Base-by-base conservation (phyloP, 1,140 invertebrate genomes). In the Papilio xuthus region DNA sequence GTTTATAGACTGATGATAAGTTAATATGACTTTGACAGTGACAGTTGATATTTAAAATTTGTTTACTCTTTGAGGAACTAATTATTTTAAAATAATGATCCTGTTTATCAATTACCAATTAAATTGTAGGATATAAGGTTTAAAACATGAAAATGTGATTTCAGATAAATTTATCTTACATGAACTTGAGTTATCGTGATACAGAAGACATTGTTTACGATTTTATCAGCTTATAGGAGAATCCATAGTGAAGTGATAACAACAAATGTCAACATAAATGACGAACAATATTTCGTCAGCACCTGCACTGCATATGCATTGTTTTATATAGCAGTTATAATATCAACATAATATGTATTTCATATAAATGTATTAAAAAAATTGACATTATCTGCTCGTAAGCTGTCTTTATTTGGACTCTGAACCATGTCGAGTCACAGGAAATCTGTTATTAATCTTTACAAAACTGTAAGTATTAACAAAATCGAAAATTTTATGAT, bases 381-480 rank as follows among this genome's bases (percentile, higher is more conserved):
- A 15, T 50, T 72, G 71, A 44, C 71, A 23, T 76, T 60, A 47
- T 76, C 74, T 20, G 60, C 60, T 76, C 63, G 74, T 42, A 76
- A 41, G 50, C 6, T 76, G 37, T 67, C 72, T 75, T 75, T 26
- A n/a, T 18, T 53, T 53, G 72, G 47, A 75, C 28, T 60, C 12
- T 60, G 53, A 60, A 63, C 50, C 32, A 76, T 76, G 87, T 79
- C 82, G 53, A 83, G 83, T 73, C 88, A 93, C 44, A 86, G 90
- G 81, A 86, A 83, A 78, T 86, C 90, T 47, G 92, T 92, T 18
- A 67, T 93, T 78, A 92, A 91, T 84, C 84, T 93, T 18, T 93
- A 93, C 53, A 93, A 93, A 88, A 92, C 89, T 77, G 90, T 93
- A 82, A 42, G 86, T 86, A 67, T 50, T 74, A 78, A 41, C 41